These are phyloP conservation scores for Chrysaora quinquecirrha DNA, from an alignment of 30 jellyfish, hydroid and myxozoan genomes.

Conservation along the genomic window DNA sequence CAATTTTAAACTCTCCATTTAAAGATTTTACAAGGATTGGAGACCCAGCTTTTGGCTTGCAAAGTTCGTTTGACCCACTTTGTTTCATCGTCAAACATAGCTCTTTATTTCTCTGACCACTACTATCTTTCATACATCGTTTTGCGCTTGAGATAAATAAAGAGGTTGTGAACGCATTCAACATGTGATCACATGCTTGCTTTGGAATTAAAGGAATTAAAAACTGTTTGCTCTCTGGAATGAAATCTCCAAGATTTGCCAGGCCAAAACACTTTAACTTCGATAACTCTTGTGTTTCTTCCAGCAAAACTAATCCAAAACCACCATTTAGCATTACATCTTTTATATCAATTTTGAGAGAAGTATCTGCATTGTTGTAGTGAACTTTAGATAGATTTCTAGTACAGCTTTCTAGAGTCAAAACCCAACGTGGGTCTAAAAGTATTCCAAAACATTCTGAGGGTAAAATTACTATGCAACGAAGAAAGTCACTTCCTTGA, in stretches of 20 bases:
- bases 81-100: constrained; percentile 26
- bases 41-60: constrained; percentile 34
- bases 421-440: not conserved
- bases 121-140: constrained; percentile 34
- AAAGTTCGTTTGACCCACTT: not conserved
- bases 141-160: constrained; percentile 45
- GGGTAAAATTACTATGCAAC: not conserved
- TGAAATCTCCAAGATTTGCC: constrained; percentile 27
- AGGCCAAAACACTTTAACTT: constrained; percentile 16
- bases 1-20: constrained; percentile 8
- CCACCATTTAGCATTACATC: not conserved
- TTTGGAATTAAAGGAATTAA: constrained; percentile 39
- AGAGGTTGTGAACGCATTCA: constrained; percentile 11
- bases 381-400: not conserved
- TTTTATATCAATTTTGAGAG: not conserved
- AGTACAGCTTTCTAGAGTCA: not conserved
- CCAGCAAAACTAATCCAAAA: not conserved
- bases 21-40: constrained; percentile 20
- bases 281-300: not conserved
- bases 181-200: constrained; percentile 22
- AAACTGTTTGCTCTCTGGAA: not conserved
- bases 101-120: not conserved
- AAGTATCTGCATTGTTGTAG: not conserved
- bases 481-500: not conserved
- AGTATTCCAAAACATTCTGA: not conserved